phyloP scores from a whole-genome alignment of 2,113 vertebrate species.

The Leucosticte australis region DNA sequence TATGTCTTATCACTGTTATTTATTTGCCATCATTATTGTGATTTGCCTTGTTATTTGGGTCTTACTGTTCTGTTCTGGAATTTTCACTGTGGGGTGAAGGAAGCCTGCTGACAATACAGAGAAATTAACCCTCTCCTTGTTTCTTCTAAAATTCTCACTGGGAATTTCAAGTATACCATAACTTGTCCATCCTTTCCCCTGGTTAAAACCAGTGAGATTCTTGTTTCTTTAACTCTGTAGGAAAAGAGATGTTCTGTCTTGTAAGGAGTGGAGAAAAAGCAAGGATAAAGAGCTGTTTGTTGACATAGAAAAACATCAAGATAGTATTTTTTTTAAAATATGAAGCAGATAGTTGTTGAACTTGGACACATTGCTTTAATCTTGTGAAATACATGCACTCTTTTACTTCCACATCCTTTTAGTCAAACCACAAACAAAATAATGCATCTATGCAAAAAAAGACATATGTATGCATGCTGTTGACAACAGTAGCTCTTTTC shows the following conservation, averaged over 20 bases:
- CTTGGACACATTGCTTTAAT: background rate
- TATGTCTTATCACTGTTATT: slow-evolving; percentile 6
- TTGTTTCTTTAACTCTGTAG: background rate
- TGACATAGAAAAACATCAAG: background rate
- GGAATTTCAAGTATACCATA: background rate
- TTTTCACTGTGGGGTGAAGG: background rate
- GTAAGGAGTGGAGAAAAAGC: background rate
- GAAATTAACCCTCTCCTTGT: background rate
- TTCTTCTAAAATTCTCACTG: background rate
- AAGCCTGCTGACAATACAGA: background rate
- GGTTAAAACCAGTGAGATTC: background rate
- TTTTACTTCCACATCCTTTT: background rate
- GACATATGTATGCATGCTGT: background rate
- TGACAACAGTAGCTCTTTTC: background rate
- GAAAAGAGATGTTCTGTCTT: background rate
- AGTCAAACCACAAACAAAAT: background rate
- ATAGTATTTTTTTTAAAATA: background rate
- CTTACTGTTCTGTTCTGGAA: background rate
- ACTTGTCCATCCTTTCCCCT: background rate
- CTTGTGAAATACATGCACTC: background rate
- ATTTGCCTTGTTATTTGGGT: slow-evolving; percentile 30
- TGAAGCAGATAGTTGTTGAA: background rate
- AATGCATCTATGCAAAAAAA: background rate
- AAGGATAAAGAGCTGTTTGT: background rate
- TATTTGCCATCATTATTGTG: background rate